These are phyloP conservation scores for Drosophila diplacantha DNA, from an alignment of 2,888 invertebrate genomes.

Conservation along the genomic window DNA sequence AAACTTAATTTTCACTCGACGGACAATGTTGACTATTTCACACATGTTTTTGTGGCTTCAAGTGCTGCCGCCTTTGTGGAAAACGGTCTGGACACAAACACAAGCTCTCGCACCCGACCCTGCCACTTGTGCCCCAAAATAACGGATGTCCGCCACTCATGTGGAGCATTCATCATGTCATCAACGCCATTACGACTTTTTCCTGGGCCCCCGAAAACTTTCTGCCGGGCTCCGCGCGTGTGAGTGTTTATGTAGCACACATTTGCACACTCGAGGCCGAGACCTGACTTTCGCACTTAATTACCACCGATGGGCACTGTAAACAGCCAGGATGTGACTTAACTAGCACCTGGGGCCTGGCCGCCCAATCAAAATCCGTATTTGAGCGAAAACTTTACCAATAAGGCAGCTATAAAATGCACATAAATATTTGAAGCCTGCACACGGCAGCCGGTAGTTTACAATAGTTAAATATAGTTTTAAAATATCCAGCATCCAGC, in stretches of 20 bases:
- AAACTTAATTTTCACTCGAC: slow-evolving; percentile 14
- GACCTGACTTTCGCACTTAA: slow-evolving; percentile 23
- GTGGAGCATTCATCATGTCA: slow-evolving; percentile 60
- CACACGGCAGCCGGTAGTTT: neutral
- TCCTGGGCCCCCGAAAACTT: slow-evolving; percentile 27
- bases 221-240: neutral
- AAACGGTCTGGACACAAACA: neutral
- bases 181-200: slow-evolving; percentile 48
- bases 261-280: slow-evolving; percentile 23
- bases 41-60: slow-evolving; percentile 14
- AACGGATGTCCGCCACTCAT: slow-evolving; percentile 60
- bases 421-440: slow-evolving; percentile 52
- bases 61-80: slow-evolving; percentile 7
- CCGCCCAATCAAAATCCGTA: slow-evolving; percentile 19
- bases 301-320: slow-evolving; percentile 27
- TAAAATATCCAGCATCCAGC: slow-evolving; percentile 27
- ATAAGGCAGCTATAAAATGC: slow-evolving; percentile 42
- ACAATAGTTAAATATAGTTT: slow-evolving; percentile 47
- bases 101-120: slow-evolving; percentile 4
- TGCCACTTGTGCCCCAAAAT: slow-evolving; percentile 36
- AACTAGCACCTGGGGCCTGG: slow-evolving; percentile 32
- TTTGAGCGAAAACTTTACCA: slow-evolving; percentile 42
- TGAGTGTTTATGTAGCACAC: slow-evolving; percentile 20
- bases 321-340: slow-evolving; percentile 18
- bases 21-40: slow-evolving; percentile 1